Evolutionary conservation across 2,888 invertebrate species (phyloP), one percentile per base, ranked within the genome.

Genomic region (Volucella bombylans): DNA sequence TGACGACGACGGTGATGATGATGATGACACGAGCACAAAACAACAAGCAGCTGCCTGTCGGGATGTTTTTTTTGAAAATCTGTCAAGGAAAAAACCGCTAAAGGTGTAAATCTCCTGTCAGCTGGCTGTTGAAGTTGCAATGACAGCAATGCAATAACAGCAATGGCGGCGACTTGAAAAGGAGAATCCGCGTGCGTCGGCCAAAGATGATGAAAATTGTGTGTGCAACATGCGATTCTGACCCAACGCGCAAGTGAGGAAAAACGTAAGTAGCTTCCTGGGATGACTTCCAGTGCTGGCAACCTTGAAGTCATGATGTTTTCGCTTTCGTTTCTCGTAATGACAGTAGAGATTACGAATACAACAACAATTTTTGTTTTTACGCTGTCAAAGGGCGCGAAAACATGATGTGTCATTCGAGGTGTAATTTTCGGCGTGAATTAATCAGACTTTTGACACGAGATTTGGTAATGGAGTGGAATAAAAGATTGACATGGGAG

Each of bases 91-190:
- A 67, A 78, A 67, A 64, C 64, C 45, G 76, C 64, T 59, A 50
- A n/a, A 65, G 76, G 81, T 85, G 85, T 77, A 81, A 85, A 85
- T 81, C 69, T 79, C 65, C 45, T 83, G 83, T 74, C 80, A 65
- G 54, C 50, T 50, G 55, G 50, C 55, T 31, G 31, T 31, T 31
- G 31, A 31, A 31, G 31, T 31, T 31, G 31, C 31, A 31, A 31
- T 6, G 0, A 23, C 2, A 31, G 55, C 23, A 15, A 41, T 18
- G 43, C 23, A 31, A 31, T 6, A 6, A 23, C 2, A 31, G 55
- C 23, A 15, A 41, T 18, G 43, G 52, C 54, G 68, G 62, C 43
- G 71, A 38, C 43, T 59, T n/a, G 59, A 59, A 49, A 45, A 55
- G 41, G 55, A 69, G 47, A 15, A 72, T 4, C 11, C 15, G 6